These are phyloP conservation scores for Steinernema carpocapsae DNA, from an alignment of 2,888 invertebrate genomes.

Conservation along the genomic window DNA sequence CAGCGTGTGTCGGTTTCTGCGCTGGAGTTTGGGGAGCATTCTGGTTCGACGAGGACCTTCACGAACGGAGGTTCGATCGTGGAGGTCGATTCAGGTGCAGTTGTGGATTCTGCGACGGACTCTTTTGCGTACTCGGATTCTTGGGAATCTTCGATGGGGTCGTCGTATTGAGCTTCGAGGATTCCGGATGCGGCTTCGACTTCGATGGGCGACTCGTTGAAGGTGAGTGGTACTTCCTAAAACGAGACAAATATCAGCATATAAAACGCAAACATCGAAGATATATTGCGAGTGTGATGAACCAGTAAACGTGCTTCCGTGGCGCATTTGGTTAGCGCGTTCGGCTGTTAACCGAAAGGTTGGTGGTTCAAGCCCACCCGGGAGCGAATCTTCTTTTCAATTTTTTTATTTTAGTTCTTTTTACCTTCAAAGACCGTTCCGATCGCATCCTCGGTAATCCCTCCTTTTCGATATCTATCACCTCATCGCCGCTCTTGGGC, in stretches of 20 bases:
- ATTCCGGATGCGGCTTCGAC: background rate
- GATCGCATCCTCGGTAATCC: background rate
- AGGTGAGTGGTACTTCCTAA: background rate
- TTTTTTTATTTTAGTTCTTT: background rate
- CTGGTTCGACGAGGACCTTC: background rate
- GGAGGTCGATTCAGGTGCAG: no score
- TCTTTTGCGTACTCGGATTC: background rate
- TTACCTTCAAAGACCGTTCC: background rate
- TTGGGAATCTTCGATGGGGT: slow-evolving; percentile 3
- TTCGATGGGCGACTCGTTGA: background rate
- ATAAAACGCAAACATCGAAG: background rate
- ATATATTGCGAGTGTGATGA: background rate
- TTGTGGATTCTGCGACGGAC: no score
- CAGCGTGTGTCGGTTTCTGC: background rate
- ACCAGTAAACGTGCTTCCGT: slow-evolving; percentile 34
- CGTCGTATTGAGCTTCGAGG: background rate
- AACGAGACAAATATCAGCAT: background rate
- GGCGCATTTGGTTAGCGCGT: slow-evolving; percentile 62
- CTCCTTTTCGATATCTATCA: background rate
- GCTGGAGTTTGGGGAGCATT: background rate
- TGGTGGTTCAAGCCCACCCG: slow-evolving; percentile 67
- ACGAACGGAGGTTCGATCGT: slow-evolving; percentile 13
- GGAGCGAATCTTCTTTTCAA: slow-evolving; percentile 50
- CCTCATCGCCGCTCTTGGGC: slow-evolving; percentile 5
- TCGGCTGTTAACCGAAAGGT: slow-evolving; percentile 68